These are phyloP conservation scores for Sisor rabdophorus DNA, from an alignment of 2,113 vertebrate species.

Conservation along the genomic window DNA sequence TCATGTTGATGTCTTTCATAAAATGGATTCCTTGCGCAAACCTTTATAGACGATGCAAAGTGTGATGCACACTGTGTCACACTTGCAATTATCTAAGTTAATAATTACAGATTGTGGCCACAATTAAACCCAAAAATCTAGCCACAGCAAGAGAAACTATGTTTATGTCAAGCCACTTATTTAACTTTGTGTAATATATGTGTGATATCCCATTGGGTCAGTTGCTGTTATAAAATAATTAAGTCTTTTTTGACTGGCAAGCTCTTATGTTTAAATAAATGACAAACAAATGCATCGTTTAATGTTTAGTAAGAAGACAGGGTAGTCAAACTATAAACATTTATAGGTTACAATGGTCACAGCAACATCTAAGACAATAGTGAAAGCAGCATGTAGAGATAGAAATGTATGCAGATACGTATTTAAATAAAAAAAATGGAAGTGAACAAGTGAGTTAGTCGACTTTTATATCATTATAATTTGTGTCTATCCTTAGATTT, in stretches of 20 bases:
- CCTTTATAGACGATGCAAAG: neutral
- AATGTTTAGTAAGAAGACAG: too few relatives aligned
- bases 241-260: neutral
- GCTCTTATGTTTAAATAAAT: too few relatives aligned
- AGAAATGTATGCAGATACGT: too few relatives aligned
- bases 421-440: too few relatives aligned
- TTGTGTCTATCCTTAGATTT: too few relatives aligned
- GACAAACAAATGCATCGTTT: too few relatives aligned
- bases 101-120: conserved; percentile 19
- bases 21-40: neutral
- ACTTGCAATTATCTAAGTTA: neutral
- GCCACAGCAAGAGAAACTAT: neutral
- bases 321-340: too few relatives aligned
- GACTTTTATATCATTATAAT: too few relatives aligned
- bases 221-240: neutral
- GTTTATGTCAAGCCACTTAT: neutral
- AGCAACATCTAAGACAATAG: too few relatives aligned
- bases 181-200: neutral
- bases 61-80: neutral
- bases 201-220: neutral
- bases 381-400: too few relatives aligned
- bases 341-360: too few relatives aligned
- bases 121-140: neutral
- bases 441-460: too few relatives aligned
- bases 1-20: conserved; percentile 39